Evolutionary conservation across 2,888 invertebrate genomes (phyloP).

Genomic region (Ophion ventricosus): DNA sequence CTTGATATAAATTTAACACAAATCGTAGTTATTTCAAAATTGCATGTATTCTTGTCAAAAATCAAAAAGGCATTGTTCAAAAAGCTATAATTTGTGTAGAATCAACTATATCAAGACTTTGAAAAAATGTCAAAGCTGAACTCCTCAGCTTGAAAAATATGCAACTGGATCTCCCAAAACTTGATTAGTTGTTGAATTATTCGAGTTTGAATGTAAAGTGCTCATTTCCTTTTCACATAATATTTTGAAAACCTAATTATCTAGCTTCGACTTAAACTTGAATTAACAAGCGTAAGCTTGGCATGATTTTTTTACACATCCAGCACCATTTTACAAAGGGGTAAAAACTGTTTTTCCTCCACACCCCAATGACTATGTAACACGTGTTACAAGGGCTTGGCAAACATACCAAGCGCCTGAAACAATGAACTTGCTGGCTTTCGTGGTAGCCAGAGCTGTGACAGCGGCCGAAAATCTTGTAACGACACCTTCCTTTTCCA

Average conservation of each 20-base stretch:
- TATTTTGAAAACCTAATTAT: neutral
- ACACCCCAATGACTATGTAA: neutral
- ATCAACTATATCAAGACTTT: neutral
- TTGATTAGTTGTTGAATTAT: neutral
- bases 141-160: neutral
- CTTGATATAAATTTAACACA: neutral
- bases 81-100: neutral
- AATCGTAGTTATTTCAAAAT: neutral
- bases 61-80: neutral
- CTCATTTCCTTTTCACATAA: neutral
- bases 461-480: slow-evolving; percentile 95
- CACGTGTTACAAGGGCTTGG: neutral
- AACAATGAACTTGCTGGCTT: slow-evolving; percentile 82
- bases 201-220: neutral
- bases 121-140: neutral
- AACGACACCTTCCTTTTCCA: slow-evolving; percentile 92
- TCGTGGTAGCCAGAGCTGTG: slow-evolving; percentile 90
- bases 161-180: neutral
- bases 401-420: slow-evolving; percentile 84
- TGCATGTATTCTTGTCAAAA: neutral
- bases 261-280: no score
- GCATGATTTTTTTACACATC: no score
- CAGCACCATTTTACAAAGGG: neutral
- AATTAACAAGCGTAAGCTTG: neutral
- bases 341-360: neutral